Conservation (phyloP, 2,113 vertebrate genomes). For the Xiphophorus couchianus region DNA sequence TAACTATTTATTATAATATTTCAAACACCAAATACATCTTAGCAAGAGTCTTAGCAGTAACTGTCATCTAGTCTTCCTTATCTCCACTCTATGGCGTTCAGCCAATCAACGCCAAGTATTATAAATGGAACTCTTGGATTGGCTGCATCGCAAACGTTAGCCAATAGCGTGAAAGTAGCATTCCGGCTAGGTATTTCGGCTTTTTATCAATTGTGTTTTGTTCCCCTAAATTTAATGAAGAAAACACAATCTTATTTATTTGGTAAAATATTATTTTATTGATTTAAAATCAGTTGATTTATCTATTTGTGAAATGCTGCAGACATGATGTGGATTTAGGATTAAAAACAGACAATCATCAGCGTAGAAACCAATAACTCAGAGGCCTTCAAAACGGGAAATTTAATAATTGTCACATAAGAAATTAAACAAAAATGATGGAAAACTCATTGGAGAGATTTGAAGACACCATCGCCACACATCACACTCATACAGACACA, state of each 20-base stretch:
- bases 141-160: too few species aligned
- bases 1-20: too few species aligned
- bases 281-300: not conserved
- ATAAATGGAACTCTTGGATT: too few species aligned
- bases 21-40: not conserved
- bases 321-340: not conserved
- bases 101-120: too few species aligned
- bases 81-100: too few species aligned
- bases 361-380: not conserved
- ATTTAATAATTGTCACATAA: not conserved
- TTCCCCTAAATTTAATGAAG: not conserved
- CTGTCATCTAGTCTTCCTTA: too few species aligned
- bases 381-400: fast-evolving
- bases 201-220: not conserved
- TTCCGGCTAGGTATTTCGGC: too few species aligned
- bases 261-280: not conserved
- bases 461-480: not conserved
- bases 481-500: not conserved
- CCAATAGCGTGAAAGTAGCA: too few species aligned
- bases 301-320: too few species aligned
- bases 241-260: not conserved
- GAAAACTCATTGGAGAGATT: not conserved
- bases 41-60: too few species aligned
- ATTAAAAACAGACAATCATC: not conserved
- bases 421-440: not conserved